Percentiles rank a stretch among this genome's conserved stretches.
phyloP scores from a whole-genome alignment of 2,888 invertebrate species.

The Meliscaeva auricollis region DNA sequence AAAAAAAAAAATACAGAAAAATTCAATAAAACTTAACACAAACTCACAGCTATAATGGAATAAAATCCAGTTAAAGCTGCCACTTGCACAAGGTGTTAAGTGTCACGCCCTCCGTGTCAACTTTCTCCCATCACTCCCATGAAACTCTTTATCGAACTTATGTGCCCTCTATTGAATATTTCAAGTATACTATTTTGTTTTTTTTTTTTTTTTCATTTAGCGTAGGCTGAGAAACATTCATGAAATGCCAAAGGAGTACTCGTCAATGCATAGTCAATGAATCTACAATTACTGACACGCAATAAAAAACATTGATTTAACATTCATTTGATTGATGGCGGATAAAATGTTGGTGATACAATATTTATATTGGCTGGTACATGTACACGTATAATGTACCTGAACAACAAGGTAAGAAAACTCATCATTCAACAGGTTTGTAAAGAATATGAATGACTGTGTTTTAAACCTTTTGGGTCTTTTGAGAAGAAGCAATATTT shows the following conservation, averaged over 20 bases:
- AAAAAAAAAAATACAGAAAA: neutral
- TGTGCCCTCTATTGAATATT: neutral
- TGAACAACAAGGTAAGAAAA: too few species aligned
- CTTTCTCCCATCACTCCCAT: neutral
- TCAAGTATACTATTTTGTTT: neutral
- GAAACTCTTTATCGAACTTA: neutral
- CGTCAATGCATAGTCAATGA: neutral
- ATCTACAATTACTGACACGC: constrained; percentile 33
- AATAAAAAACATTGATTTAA: constrained; percentile 34
- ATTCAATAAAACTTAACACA: constrained; percentile 26
- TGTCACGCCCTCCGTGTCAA: constrained; percentile 42
- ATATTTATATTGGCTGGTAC: neutral
- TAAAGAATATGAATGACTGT: too few species aligned
- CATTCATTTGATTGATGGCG: constrained; percentile 26
- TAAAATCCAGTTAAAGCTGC: constrained; percentile 19
- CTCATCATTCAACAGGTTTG: constrained; percentile 2
- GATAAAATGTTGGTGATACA: neutral
- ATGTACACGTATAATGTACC: neutral
- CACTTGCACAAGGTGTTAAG: constrained; percentile 51
- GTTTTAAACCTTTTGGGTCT: too few species aligned
- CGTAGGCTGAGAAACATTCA: constrained; percentile 36
- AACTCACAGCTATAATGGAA: constrained; percentile 3
- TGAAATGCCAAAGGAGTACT: neutral
- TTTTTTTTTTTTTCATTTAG: neutral
- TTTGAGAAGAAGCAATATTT: too few species aligned